Evolutionary conservation across 1,140 invertebrate genomes (phyloP).

Genomic region (Harpegnathos saltator): DNA sequence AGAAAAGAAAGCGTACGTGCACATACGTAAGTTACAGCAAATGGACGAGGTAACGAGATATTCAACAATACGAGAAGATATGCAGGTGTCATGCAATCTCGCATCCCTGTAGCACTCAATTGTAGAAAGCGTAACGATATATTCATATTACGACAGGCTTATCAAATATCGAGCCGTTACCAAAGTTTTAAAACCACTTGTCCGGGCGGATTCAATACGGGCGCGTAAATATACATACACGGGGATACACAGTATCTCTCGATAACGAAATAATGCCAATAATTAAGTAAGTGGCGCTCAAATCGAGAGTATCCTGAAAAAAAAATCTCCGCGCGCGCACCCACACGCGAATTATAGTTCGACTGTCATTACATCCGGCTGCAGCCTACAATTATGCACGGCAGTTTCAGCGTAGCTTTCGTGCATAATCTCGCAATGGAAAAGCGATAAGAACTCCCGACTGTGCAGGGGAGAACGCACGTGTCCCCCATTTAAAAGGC

Average conservation of each 20-base stretch:
- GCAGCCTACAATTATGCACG: conserved; percentile 1
- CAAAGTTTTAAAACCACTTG: conserved; percentile 44
- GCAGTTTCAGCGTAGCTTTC: not conserved
- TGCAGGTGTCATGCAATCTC: not conserved
- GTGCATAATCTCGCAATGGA: not conserved
- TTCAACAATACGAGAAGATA: not conserved
- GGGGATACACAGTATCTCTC: conserved; percentile 30
- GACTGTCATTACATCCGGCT: not conserved
- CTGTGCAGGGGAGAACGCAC: not conserved
- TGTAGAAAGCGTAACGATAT: conserved; percentile 30
- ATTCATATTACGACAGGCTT: conserved; percentile 30
- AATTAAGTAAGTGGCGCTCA: conserved; percentile 43
- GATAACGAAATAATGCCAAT: conserved; percentile 47
- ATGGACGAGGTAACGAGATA: not conserved
- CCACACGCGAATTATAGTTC: conserved; percentile 10
- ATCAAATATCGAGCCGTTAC: conserved; percentile 32
- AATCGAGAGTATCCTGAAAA: conserved; percentile 22
- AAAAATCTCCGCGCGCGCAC: conserved; percentile 12
- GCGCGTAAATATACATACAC: conserved; percentile 5
- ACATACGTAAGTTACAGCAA: not conserved
- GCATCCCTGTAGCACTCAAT: not conserved
- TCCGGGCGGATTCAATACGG: conserved; percentile 34
- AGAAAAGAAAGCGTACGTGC: no score
- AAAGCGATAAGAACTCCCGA: not conserved
- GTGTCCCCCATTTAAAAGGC: not conserved